Conservation (phyloP, 2,113 vertebrate genomes). For the Pterocles gutturalis region DNA sequence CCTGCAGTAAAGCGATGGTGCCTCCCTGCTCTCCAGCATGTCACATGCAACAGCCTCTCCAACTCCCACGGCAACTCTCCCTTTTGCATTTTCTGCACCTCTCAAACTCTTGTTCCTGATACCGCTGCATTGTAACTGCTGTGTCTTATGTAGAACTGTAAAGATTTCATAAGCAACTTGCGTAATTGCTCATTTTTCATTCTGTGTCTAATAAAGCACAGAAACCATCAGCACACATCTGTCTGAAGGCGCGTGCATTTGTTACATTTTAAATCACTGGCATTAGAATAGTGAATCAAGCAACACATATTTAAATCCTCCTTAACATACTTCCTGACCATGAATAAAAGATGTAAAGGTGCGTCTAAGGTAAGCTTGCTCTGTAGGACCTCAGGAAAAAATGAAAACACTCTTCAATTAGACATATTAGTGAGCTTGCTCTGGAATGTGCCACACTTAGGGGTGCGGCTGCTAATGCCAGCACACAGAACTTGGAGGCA, state of each 20-base stretch:
- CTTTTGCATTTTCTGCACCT: neutral
- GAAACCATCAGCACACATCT: neutral
- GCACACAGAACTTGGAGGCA: neutral
- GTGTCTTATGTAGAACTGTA: accelerated
- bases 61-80: neutral
- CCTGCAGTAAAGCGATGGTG: neutral
- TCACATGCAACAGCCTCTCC: neutral
- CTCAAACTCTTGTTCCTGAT: accelerated
- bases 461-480: neutral
- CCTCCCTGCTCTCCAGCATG: neutral
- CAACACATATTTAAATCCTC: neutral
- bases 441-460: neutral
- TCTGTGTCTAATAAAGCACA: neutral
- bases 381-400: accelerated
- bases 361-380: neutral
- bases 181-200: neutral
- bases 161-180: neutral
- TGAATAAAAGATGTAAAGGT: accelerated
- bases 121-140: neutral
- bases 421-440: neutral
- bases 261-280: neutral
- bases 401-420: neutral
- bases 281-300: neutral
- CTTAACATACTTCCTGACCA: neutral
- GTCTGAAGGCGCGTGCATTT: neutral